phyloP scores from a whole-genome alignment of 1,140 invertebrate species.

The Zelostemma sp. region DNA sequence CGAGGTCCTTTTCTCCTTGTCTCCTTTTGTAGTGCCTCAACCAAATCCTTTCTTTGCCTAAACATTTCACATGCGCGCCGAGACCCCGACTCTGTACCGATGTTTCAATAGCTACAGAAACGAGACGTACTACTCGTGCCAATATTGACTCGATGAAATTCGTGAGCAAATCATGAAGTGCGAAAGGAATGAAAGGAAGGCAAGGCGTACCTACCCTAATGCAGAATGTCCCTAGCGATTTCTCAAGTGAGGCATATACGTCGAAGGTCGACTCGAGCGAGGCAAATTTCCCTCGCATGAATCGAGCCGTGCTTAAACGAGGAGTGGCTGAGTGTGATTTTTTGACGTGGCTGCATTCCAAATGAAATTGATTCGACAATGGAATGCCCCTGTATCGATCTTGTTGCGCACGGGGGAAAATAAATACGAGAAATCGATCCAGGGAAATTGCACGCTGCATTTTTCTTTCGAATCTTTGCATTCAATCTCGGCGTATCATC shows the following conservation, averaged over 20 bases:
- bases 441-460: background rate
- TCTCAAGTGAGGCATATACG: constrained; percentile 30
- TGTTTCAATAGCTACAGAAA: constrained; percentile 36
- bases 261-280: constrained; percentile 33
- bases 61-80: constrained; percentile 28
- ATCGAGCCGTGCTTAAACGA: constrained; percentile 39
- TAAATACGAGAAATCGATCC: constrained; percentile 18
- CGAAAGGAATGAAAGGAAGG: constrained; percentile 38
- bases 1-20: constrained; percentile 13
- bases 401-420: constrained; percentile 10
- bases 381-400: constrained; percentile 43
- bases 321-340: constrained; percentile 38
- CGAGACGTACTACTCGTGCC: constrained; percentile 41
- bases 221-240: constrained; percentile 42
- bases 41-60: constrained; percentile 6
- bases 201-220: constrained; percentile 30
- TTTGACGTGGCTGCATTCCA: constrained; percentile 48
- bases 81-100: constrained; percentile 26
- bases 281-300: constrained; percentile 42
- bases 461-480: no score
- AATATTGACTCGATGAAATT: constrained; percentile 50
- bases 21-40: background rate
- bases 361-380: constrained; percentile 54
- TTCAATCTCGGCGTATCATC: no score
- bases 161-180: constrained; percentile 37